Evolutionary conservation across 2,113 vertebrate genomes (phyloP), one percentile per base, ranked within the genome.

Genomic region (Sigmodon hispidus): DNA sequence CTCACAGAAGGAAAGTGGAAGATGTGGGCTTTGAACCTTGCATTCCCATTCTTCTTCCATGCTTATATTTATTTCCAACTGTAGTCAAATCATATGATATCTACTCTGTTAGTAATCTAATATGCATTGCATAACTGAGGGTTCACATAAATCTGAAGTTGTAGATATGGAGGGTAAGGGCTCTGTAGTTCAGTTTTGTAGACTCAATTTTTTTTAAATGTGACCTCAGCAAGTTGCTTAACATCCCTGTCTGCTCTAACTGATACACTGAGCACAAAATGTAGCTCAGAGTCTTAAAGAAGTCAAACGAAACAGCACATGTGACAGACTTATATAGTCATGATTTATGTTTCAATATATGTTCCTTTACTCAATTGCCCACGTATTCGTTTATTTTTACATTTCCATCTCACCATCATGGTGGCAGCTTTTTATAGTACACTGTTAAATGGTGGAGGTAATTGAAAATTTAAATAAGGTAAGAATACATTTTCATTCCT

Each of bases 131-230:
- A 7, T 84, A 63, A 57, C 19, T 4, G 15, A 43, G 21, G 61
- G 11, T 15, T 52, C 10, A n/a, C 3, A 40, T 59, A 36, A n/a
- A 34, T 22, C 1, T 48, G 26, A 72, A 52, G 16, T 52, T 69
- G 3, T 70, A 34, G 31, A 31, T 1, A 50, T 34, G 26, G 4
- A 24, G 4, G 21, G 16, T 83, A 8, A 52, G 69, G 40, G 22
- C 48, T 92, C 1, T 59, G 40, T 21, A 59, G 7, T 59, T 70
- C 52, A 81, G 69, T 91, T 97, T 96, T 34, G 65, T 93, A 59
- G 70, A n/a, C 87, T 97, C 86, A 31, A 12, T 57, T 89, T 73
- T 73, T 31, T 91, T 79, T 83, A 7, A 80, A 19, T 63, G 29
- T 90, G 52, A 81, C n/a, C 10, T 90, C 70, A 88, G 2, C 40